Percentiles rank a stretch among this genome's conserved stretches.
These are phyloP conservation scores for Reinhardtius hippoglossoides DNA, from an alignment of 2,113 vertebrate genomes.

Conservation along the genomic window DNA sequence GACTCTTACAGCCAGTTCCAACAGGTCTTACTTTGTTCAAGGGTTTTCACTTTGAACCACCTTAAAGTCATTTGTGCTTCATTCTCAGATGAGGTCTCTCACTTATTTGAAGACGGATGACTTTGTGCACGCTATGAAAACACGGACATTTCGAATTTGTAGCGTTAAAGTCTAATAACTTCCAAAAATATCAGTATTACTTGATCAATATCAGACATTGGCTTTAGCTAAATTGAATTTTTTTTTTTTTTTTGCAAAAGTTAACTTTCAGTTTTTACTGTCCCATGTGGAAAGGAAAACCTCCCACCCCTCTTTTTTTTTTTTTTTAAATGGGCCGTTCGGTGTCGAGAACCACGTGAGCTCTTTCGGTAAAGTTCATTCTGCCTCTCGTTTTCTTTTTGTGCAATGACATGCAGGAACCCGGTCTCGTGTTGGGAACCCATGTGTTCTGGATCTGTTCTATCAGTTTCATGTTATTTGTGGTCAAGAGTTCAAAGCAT, in stretches of 20 bases:
- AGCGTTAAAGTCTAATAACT: too few relatives aligned
- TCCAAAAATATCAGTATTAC: too few relatives aligned
- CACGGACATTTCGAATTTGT: background rate
- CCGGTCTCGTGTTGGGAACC: constrained; percentile 64
- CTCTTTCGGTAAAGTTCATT: constrained; percentile 82
- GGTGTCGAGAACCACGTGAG: constrained; percentile 45
- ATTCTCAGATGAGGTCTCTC: constrained; percentile 19
- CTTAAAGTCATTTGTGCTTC: constrained; percentile 24
- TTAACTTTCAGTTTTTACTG: background rate
- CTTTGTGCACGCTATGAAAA: too few relatives aligned
- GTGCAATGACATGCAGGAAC: constrained; percentile 69
- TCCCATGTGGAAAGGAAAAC: too few relatives aligned
- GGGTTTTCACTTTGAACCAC: background rate
- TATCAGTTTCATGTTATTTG: constrained; percentile 65
- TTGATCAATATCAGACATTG: too few relatives aligned
- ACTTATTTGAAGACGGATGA: background rate
- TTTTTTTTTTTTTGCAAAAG: too few relatives aligned
- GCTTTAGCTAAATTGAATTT: too few relatives aligned
- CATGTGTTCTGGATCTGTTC: constrained; percentile 52
- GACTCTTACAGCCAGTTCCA: background rate
- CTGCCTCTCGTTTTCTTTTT: constrained; percentile 67
- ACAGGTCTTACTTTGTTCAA: background rate
- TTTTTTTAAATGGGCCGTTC: constrained; percentile 22
- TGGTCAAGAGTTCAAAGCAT: constrained; percentile 71
- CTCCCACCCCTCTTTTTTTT: too few relatives aligned